phyloP scores from a whole-genome alignment of 1,140 invertebrate species.

The Zaprionus ghesquierei region DNA sequence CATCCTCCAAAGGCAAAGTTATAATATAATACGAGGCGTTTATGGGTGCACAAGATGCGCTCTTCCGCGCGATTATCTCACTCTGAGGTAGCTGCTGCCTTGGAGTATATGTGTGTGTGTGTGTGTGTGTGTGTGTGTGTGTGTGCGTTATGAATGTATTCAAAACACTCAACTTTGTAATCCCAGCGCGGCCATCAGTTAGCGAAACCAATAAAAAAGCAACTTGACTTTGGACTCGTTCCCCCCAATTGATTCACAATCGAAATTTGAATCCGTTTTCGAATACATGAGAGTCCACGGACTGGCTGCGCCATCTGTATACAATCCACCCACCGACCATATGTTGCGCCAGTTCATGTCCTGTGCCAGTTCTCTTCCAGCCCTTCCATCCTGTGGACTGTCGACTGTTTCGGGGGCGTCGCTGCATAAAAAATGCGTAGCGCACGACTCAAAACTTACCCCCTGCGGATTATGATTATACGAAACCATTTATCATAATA shows the following conservation, averaged over 20 bases:
- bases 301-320: slow-evolving; percentile 74
- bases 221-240: slow-evolving; percentile 54
- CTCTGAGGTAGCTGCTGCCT: background rate
- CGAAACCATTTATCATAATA: slow-evolving; percentile 83
- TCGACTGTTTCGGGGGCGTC: slow-evolving; percentile 21
- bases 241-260: slow-evolving; percentile 66
- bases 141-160: slow-evolving; percentile 8
- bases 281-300: slow-evolving; percentile 1
- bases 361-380: background rate
- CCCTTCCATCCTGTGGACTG: too few species aligned
- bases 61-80: slow-evolving; percentile 10
- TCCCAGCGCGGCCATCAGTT: slow-evolving; percentile 47
- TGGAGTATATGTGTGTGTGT: background rate
- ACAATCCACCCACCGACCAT: slow-evolving; percentile 78
- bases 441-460: slow-evolving; percentile 80
- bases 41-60: slow-evolving; percentile 57
- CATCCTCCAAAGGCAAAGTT: slow-evolving; percentile 53
- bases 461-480: slow-evolving; percentile 82
- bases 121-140: background rate
- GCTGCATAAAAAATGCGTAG: slow-evolving; percentile 74
- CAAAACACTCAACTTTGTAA: slow-evolving; percentile 22
- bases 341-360: slow-evolving; percentile 63
- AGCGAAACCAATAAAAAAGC: slow-evolving; percentile 67
- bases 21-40: slow-evolving; percentile 59
- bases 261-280: slow-evolving; percentile 20